A percentile compares a stretch with the other conserved stretches of the same genome.
These are phyloP conservation scores for Stigmatopora nigra DNA, from an alignment of 2,113 vertebrate species.

Conservation along the genomic window DNA sequence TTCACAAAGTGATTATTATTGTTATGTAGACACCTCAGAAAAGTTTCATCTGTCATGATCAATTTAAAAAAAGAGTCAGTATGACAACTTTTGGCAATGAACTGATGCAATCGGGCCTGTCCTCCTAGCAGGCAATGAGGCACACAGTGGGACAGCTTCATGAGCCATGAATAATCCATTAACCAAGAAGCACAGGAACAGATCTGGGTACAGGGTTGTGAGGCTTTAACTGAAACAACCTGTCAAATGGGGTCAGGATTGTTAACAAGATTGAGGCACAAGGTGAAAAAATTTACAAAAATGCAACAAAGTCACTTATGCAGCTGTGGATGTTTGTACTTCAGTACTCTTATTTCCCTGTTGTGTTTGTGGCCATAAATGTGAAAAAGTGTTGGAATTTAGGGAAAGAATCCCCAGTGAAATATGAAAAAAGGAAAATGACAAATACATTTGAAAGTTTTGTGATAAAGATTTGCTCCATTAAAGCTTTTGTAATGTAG, in stretches of 20 bases:
- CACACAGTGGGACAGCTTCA: conserved; percentile 22
- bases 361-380: conserved; percentile 6
- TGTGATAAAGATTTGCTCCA: neutral
- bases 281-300: conserved; percentile 12
- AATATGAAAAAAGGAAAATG: neutral
- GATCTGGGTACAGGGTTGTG: conserved; percentile 22
- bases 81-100: conserved; percentile 8
- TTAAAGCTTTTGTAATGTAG: neutral
- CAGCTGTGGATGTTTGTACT: neutral
- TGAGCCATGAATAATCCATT: conserved; percentile 56
- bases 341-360: neutral
- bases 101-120: conserved; percentile 28
- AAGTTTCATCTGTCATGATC: neutral
- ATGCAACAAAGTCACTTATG: neutral
- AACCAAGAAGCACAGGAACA: conserved; percentile 28
- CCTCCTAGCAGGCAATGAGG: conserved; percentile 21
- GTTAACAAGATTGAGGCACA: conserved; percentile 25
- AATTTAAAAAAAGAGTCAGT: neutral
- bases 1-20: conserved; percentile 3
- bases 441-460: neutral
- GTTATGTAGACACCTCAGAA: neutral
- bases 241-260: conserved; percentile 43
- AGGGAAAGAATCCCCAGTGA: neutral
- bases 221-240: conserved; percentile 31
- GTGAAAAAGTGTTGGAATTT: neutral